These are phyloP conservation scores for Rhopalosiphum maidis DNA, from an alignment of 1,140 invertebrate genomes.

Conservation along the genomic window DNA sequence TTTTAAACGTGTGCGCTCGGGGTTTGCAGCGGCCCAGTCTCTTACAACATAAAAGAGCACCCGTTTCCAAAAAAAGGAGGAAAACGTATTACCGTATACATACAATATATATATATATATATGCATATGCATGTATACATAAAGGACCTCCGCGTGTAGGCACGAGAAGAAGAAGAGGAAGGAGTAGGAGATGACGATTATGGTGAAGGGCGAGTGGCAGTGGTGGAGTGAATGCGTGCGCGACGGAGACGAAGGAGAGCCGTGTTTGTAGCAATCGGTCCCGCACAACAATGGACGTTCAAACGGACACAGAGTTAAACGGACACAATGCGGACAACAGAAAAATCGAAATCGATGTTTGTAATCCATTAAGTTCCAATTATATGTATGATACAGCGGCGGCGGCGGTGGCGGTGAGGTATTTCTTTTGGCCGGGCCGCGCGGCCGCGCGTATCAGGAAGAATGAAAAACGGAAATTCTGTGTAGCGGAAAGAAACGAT, in stretches of 20 bases:
- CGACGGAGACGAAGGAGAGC: background rate
- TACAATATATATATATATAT: background rate
- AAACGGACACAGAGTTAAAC: conserved; percentile 27
- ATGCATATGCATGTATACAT: background rate
- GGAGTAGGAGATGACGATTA: background rate
- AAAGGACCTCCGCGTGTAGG: background rate
- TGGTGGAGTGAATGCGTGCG: background rate
- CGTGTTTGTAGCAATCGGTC: background rate
- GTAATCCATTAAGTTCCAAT: conserved; percentile 58
- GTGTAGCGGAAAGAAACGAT: conserved; percentile 54
- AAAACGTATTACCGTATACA: background rate
- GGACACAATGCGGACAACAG: conserved; percentile 36
- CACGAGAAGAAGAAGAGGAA: background rate
- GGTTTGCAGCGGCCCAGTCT: background rate
- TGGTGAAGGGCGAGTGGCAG: background rate
- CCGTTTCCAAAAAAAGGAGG: conserved; percentile 26
- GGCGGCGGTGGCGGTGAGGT: background rate
- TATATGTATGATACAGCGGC: conserved; percentile 3
- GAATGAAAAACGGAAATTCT: conserved; percentile 44
- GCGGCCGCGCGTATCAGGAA: background rate
- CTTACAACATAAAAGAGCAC: conserved; percentile 39
- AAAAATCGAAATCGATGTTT: conserved; percentile 49
- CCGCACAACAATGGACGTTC: conserved; percentile 35
- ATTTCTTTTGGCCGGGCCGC: background rate
- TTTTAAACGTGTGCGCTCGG: conserved; percentile 1